Evolutionary conservation across 2,113 vertebrate species (phyloP).

Genomic region (Catharus bicknelli): DNA sequence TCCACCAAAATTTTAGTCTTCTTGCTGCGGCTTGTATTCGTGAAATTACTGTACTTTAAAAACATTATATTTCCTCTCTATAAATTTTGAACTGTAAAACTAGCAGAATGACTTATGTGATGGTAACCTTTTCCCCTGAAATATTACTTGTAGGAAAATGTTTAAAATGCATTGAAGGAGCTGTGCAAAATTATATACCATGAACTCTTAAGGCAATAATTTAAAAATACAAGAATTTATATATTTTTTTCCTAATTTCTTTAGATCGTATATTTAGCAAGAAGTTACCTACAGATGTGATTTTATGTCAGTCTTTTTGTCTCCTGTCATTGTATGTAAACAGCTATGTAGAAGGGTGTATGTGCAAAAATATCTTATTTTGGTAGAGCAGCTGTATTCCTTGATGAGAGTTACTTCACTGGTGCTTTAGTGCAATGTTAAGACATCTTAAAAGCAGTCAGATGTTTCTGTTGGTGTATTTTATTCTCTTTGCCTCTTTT

Average conservation of each 20-base stretch:
- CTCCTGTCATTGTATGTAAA: neutral
- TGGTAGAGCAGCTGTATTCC: neutral
- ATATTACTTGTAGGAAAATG: neutral
- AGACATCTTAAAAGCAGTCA: neutral
- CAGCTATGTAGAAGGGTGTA: neutral
- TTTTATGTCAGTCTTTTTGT: conserved; percentile 3
- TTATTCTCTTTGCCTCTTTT: neutral
- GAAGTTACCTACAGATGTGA: neutral
- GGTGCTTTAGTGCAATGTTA: neutral
- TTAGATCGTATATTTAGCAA: neutral
- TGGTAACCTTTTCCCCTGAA: neutral
- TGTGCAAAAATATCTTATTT: neutral
- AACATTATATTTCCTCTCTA: neutral
- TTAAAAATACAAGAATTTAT: neutral
- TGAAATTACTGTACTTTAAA: too few species aligned
- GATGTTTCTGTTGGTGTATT: neutral
- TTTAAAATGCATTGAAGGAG: neutral
- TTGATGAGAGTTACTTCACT: neutral
- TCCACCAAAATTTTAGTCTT: too few species aligned
- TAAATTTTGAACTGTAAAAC: neutral
- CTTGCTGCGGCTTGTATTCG: too few species aligned
- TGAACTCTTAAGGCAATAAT: neutral
- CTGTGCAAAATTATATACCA: neutral
- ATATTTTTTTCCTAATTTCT: neutral
- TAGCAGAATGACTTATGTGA: neutral